Evolutionary conservation across 2,113 vertebrate species (phyloP).

Genomic region (Engraulis encrasicolus): DNA sequence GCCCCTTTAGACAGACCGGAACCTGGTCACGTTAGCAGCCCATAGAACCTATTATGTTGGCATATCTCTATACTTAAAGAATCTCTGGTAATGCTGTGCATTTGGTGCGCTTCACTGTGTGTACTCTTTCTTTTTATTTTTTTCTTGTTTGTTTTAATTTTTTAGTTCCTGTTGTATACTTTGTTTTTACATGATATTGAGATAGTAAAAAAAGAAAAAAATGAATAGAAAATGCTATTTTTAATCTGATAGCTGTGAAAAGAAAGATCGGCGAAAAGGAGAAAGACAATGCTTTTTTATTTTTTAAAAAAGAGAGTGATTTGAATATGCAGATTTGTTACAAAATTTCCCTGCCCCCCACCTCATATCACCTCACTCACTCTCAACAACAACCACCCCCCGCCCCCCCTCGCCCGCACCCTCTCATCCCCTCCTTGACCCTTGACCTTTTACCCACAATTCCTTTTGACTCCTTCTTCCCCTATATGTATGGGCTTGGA

Average conservation of each 20-base stretch:
- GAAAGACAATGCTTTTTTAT: conserved; percentile 53
- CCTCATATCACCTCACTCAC: not conserved
- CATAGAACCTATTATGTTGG: no score
- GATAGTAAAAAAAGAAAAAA: conserved; percentile 73
- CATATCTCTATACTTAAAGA: no score
- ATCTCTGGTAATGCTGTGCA: conserved; percentile 49
- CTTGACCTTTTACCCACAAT: conserved; percentile 31
- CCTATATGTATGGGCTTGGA: conserved; percentile 62
- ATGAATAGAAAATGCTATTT: conserved; percentile 73
- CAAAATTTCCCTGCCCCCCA: not conserved
- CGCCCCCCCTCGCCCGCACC: conserved; percentile 26
- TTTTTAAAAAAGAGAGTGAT: conserved; percentile 51
- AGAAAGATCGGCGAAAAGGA: not conserved
- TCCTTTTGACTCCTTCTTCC: not conserved
- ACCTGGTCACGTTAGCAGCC: no score
- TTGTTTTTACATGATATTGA: conserved; percentile 70
- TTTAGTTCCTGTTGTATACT: conserved; percentile 56
- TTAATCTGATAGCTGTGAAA: conserved; percentile 55
- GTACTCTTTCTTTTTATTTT: conserved; percentile 1
- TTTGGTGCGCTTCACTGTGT: conserved; percentile 49
- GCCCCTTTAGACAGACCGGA: no score
- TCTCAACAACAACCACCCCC: no score
- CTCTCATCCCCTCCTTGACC: conserved; percentile 54
- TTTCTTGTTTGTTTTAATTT: conserved; percentile 59
- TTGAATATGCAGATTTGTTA: conserved; percentile 61